Evolutionary conservation across 2,797 vertebrate species (phyloP).

Genomic region (Pelochelys cantorii): DNA sequence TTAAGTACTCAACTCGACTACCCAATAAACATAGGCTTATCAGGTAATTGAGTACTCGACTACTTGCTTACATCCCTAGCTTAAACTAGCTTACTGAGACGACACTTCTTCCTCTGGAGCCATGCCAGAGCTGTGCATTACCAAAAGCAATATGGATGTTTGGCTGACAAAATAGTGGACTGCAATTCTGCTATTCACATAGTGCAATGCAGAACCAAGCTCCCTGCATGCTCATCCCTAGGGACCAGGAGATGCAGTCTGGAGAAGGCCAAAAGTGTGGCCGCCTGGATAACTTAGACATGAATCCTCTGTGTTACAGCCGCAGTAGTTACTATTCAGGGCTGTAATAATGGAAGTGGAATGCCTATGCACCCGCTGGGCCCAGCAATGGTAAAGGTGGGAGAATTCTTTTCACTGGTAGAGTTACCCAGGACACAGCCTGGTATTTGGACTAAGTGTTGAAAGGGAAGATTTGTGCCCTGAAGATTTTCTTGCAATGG

Average conservation of each 20-base stretch:
- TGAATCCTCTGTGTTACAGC: neutral
- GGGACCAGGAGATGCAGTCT: neutral
- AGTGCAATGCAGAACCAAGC: neutral
- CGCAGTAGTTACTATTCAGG: neutral
- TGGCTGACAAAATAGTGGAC: neutral
- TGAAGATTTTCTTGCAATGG: neutral
- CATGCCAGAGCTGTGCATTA: neutral
- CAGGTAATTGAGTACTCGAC: too few relatives aligned
- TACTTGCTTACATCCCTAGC: neutral
- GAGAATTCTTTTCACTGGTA: neutral
- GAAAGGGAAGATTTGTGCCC: neutral
- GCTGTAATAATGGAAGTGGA: neutral
- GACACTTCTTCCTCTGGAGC: neutral
- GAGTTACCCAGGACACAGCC: neutral
- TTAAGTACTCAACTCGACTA: too few relatives aligned
- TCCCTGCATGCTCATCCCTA: neutral
- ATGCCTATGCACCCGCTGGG: neutral
- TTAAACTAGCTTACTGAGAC: neutral
- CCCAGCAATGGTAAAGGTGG: accelerated
- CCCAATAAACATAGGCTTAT: too few relatives aligned
- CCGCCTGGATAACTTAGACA: neutral
- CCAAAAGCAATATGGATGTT: accelerated
- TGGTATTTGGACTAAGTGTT: neutral
- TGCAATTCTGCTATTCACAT: neutral
- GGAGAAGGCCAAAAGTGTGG: neutral